Conservation (phyloP, 2,888 invertebrate genomes). For the Cosmorhoe ocellata region DNA sequence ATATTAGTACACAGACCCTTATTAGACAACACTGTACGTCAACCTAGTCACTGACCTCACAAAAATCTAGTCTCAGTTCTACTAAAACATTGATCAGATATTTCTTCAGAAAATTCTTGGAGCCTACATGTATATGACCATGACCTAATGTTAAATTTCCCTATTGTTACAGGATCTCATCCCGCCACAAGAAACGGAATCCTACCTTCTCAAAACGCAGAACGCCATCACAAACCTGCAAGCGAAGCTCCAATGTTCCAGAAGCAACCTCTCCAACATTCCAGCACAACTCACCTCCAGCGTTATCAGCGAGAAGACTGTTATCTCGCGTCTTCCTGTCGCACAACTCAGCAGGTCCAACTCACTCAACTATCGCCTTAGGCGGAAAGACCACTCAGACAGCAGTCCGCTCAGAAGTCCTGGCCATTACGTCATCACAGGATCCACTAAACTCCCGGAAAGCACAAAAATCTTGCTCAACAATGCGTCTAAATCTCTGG, state of each 20-base stretch:
- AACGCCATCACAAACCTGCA: constrained; percentile 84
- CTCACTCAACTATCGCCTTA: constrained; percentile 73
- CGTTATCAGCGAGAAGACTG: constrained; percentile 72
- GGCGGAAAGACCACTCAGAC: constrained; percentile 67
- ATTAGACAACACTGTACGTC: too few relatives aligned
- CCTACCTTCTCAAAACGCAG: constrained; percentile 83
- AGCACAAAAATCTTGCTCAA: constrained; percentile 61
- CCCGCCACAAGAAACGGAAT: constrained; percentile 77
- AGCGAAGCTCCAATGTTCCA: constrained; percentile 77
- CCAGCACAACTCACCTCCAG: constrained; percentile 69
- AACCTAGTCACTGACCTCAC: too few relatives aligned
- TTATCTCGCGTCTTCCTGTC: constrained; percentile 70
- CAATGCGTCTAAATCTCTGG: constrained; percentile 67
- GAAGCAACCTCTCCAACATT: constrained; percentile 57
- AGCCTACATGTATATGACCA: too few relatives aligned
- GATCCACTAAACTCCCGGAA: constrained; percentile 65
- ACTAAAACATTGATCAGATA: too few relatives aligned
- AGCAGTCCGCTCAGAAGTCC: constrained; percentile 74
- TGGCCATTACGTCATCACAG: constrained; percentile 74
- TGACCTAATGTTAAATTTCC: constrained; percentile 4
- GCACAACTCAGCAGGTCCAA: constrained; percentile 75
- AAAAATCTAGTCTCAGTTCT: too few relatives aligned
- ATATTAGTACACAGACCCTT: too few relatives aligned
- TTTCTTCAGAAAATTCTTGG: too few relatives aligned
- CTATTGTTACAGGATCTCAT: constrained; percentile 75